phyloP scores from a whole-genome alignment of 2,113 vertebrate genomes.

The Serinus canaria region DNA sequence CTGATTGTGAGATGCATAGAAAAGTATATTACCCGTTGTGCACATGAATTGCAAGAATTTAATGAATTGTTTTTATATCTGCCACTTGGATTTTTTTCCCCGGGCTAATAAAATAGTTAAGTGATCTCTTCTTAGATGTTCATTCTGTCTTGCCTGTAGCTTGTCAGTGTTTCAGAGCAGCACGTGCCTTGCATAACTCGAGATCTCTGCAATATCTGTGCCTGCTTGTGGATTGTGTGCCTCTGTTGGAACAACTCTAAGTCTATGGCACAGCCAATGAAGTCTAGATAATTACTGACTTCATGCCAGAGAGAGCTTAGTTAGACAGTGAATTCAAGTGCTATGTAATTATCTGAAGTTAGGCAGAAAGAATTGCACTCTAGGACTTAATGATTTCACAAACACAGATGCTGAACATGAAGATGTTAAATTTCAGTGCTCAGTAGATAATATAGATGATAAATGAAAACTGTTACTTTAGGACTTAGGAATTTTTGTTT shows the following conservation, averaged over 20 bases:
- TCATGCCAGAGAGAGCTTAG: neutral
- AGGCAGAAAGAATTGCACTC: neutral
- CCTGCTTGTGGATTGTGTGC: neutral
- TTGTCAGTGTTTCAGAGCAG: neutral
- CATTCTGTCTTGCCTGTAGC: neutral
- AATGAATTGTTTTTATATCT: neutral
- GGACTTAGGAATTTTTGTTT: neutral
- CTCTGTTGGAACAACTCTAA: neutral
- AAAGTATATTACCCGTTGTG: rapidly evolving
- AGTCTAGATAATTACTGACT: neutral
- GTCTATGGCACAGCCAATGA: neutral
- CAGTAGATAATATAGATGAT: neutral
- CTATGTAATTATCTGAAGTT: neutral
- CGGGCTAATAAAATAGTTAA: neutral
- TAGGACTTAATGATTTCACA: neutral
- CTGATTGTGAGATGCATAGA: neutral
- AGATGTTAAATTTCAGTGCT: neutral
- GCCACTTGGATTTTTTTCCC: neutral
- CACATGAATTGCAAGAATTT: neutral
- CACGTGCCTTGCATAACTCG: neutral
- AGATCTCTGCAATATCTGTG: neutral
- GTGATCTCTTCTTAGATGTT: neutral
- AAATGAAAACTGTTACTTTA: slow-evolving; percentile 4
- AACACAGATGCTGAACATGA: neutral
- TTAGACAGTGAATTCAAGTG: neutral